Base-by-base conservation (phyloP, 64 coral and sea anemone species). In the Catalaphyllia jardinei region DNA sequence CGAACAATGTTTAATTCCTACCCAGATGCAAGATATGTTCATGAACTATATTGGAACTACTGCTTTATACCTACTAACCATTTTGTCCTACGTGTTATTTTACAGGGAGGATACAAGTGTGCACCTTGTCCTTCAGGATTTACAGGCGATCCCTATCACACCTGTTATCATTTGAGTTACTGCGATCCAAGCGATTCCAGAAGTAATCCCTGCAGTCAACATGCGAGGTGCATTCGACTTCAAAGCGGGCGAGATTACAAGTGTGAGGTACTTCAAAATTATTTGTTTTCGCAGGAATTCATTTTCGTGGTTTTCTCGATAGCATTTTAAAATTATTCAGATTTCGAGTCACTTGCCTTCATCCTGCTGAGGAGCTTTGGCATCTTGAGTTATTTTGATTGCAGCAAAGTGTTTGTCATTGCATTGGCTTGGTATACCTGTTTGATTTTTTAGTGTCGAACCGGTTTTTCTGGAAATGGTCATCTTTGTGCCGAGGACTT, bases 181-280 rank as follows among this genome's bases (percentile, higher is more conserved):
- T 99, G 97, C 77, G 87, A 91, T 22, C 72, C 81, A 4, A 46
- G 52, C 4, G 85, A 93, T 13, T 39, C 93, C 1, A 89, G 77
- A 62, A 95, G 87, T 30, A 99, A 99, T 63, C 97, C 97, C 0
- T 99, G 97, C 88, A 87, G 82, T 78, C 82, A 90, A 52, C 89
- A 95, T 39, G 97, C 97, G 10, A 54, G 86, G 5, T 99, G 97
- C 77, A 95, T 95, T 57, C 39, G 88, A n/a, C 42, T 91, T 31
- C 71, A 90, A n/a, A 86, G 93, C 42, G 97, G 97, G 31, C 83
- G 97, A 78, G 72, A 75, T 8, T 99, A 82, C 61, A 75, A 64
- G 30, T 99, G 97, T 55, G 11, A 93, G 91, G 97, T 99, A 82
- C 4, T 46, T 46, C 6, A 46, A 46, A 7, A 8, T 46, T 46